phyloP scores from a whole-genome alignment of 2,113 vertebrate species.

The Mesembrinibis cayennensis region DNA sequence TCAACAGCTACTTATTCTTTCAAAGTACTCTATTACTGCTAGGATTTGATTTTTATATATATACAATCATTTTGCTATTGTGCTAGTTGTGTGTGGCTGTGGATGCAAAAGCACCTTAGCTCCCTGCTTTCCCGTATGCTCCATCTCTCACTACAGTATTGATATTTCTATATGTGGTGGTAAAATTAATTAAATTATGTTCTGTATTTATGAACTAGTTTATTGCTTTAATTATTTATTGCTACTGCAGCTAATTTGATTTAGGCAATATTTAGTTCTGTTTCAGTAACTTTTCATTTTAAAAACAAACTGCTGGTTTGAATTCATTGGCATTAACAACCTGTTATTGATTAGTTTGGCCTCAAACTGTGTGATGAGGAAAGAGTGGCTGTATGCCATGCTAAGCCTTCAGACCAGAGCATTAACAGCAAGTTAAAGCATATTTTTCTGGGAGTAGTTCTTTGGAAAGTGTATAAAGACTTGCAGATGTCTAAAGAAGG shows the following conservation, averaged over 20 bases:
- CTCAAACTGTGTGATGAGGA: background rate
- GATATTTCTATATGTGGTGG: background rate
- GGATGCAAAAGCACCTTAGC: background rate
- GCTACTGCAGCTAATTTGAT: conserved; percentile 11
- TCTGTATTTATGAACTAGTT: conserved; percentile 3
- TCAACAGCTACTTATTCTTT: conserved; percentile 31
- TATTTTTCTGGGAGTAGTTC: background rate
- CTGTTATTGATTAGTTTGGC: conserved; percentile 51
- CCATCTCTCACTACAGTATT: background rate
- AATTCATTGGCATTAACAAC: conserved; percentile 39
- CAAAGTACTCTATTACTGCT: conserved; percentile 19
- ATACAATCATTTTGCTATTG: background rate
- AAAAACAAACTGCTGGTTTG: conserved; percentile 20
- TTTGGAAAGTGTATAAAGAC: background rate
- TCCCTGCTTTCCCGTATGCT: background rate
- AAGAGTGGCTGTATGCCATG: background rate
- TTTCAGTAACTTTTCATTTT: conserved; percentile 47
- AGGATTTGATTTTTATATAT: conserved; percentile 37
- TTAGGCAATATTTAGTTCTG: conserved; percentile 36
- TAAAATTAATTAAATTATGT: conserved; percentile 45
- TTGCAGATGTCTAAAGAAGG: background rate
- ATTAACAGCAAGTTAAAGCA: background rate
- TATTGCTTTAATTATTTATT: conserved; percentile 49
- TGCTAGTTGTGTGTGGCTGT: background rate
- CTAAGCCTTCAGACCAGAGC: background rate